phyloP scores from a whole-genome alignment of 2,888 invertebrate species.

The Julus scandinavius region DNA sequence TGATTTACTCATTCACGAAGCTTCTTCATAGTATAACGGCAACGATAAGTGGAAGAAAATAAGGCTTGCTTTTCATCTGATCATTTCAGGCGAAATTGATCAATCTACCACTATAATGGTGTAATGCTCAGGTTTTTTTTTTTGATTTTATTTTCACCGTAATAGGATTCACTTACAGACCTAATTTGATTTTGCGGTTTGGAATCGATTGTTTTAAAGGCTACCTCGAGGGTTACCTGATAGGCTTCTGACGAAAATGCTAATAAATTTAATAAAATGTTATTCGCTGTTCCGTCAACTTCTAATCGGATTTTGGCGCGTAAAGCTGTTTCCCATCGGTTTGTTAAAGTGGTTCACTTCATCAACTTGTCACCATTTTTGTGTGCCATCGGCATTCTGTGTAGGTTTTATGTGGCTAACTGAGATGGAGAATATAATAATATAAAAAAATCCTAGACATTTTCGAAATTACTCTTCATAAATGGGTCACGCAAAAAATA shows the following conservation, averaged over 20 bases:
- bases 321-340: background rate
- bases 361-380: background rate
- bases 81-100: background rate
- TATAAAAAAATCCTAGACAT: background rate
- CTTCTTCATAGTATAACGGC: background rate
- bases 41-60: background rate
- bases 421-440: background rate
- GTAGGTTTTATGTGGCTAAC: background rate
- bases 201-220: background rate
- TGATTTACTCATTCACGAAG: background rate
- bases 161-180: background rate
- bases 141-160: background rate
- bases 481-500: background rate
- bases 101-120: background rate
- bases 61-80: background rate
- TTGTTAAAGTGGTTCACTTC: background rate
- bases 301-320: background rate
- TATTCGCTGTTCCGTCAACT: background rate
- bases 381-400: background rate
- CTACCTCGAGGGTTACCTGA: background rate
- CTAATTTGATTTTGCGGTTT: background rate
- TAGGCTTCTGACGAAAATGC: background rate
- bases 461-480: background rate
- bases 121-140: background rate
- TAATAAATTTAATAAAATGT: background rate